Conservation (phyloP, 1,140 invertebrate species). For the Pseudomyrmex cubaensis region DNA sequence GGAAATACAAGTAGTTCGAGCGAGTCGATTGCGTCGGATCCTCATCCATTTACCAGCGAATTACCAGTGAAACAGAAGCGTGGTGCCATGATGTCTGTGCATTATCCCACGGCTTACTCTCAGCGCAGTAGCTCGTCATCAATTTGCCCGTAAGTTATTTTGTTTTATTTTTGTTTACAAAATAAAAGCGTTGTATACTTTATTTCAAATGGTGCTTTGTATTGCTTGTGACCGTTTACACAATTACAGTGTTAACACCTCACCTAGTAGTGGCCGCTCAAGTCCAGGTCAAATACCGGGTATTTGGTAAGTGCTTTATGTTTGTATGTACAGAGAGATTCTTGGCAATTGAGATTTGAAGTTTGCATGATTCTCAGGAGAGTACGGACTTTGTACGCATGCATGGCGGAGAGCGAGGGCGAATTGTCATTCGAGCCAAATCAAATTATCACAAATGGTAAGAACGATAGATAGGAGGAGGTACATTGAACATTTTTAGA, state of each 20-base stretch:
- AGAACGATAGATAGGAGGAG: slow-evolving; percentile 70
- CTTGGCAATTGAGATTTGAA: neutral
- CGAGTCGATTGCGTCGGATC: slow-evolving; percentile 89
- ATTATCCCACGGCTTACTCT: slow-evolving; percentile 77
- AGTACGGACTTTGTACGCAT: slow-evolving; percentile 97
- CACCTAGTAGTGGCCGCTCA: slow-evolving; percentile 79
- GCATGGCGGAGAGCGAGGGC: slow-evolving; percentile 97
- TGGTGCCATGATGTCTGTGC: slow-evolving; percentile 76
- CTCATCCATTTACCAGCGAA: slow-evolving; percentile 76
- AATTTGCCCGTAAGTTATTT: slow-evolving; percentile 77
- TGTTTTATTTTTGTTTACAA: slow-evolving; percentile 8
- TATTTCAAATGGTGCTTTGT: neutral
- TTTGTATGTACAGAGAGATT: neutral
- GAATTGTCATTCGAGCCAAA: slow-evolving; percentile 99
- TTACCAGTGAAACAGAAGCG: slow-evolving; percentile 80
- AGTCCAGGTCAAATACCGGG: slow-evolving; percentile 79
- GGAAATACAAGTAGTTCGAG: slow-evolving; percentile 90
- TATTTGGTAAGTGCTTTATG: slow-evolving; percentile 74
- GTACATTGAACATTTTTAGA: neutral
- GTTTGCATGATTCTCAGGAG: slow-evolving; percentile 84
- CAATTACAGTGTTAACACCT: slow-evolving; percentile 76
- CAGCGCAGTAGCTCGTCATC: slow-evolving; percentile 76
- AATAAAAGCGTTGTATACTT: neutral
- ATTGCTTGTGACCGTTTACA: slow-evolving; percentile 39
- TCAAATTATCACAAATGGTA: slow-evolving; percentile 98